Base-by-base conservation (phyloP, 2,113 vertebrate species). In the Condylura cristata region DNA sequence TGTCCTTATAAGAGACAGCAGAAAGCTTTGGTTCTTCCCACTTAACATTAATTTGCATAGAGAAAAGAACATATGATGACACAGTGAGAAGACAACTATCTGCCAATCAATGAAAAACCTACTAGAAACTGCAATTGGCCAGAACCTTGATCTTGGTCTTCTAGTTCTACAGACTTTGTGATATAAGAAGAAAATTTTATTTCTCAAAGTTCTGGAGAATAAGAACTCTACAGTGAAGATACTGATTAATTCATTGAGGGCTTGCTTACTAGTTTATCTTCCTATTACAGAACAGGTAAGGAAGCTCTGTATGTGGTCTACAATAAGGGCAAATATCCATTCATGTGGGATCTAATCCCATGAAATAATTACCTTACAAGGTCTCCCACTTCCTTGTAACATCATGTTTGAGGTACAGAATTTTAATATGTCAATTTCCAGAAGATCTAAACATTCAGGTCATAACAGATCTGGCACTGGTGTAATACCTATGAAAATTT, bases 21-120 rank as follows among this genome's bases (percentile, higher is more conserved):
- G 9, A 34, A 39, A 71, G 17, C 24, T 41, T 20, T 8, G 22
- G n/a, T 20, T 22, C 20, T 1, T 13, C 48, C 18, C 2, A 6
- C 24, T 5, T 4, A 7, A 6, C 22, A 63, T 6, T 5, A 78
- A 37, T 24, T 32, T 44, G 34, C 0, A n/a, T 28, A 2, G 2
- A 30, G 30, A 14, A 79, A 63, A 93, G 26, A 4, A 2, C 28
- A 71, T 9, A 18, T 13, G 14, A 86, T 8, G 6, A 26, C 56
- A 51, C 2, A 48, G 13, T 1, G 6, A 58, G 44, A 30, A 14
- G 18, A 58, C 5, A 30, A 20, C 13, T 41, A 4, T 48, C 39
- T 60, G 5, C 20, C 61, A 72, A n/a, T 6, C 6, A 14, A 87
- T 26, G n/a, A 63, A 24, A 46, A 37, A 1, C 14, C 34, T 93